Conservation (phyloP, 2,797 vertebrate species). For the Pseudochirops cupreus region DNA sequence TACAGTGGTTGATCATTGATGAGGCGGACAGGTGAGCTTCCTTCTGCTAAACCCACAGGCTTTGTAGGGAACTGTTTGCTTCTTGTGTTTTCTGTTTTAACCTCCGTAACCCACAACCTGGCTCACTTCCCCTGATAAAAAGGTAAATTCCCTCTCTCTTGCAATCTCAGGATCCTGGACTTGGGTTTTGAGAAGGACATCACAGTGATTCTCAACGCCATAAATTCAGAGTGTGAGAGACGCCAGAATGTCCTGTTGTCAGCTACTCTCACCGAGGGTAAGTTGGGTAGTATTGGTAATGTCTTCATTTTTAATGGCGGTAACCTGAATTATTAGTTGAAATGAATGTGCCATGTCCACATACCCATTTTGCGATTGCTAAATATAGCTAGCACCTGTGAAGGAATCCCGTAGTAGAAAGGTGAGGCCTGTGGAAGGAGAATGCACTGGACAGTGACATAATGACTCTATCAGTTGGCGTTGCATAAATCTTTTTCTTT, state of each 20-base stretch:
- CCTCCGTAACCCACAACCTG: neutral
- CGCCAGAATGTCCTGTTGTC: slow-evolving; percentile 95
- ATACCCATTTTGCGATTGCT: neutral
- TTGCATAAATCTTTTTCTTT: neutral
- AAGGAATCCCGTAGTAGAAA: neutral
- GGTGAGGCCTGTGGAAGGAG: neutral
- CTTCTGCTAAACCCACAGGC: neutral
- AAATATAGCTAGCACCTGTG: neutral
- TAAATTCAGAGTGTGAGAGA: slow-evolving; percentile 87
- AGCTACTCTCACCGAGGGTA: slow-evolving; percentile 93
- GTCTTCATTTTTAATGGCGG: slow-evolving; percentile 8
- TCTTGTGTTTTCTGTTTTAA: accelerated
- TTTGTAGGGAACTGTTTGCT: neutral
- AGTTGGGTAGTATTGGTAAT: neutral
- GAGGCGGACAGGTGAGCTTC: slow-evolving; percentile 94
- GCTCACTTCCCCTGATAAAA: accelerated
- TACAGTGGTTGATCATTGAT: slow-evolving; percentile 94
- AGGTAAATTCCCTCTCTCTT: slow-evolving; percentile 35
- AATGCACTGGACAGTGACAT: neutral
- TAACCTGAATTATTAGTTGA: neutral
- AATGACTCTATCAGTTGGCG: neutral
- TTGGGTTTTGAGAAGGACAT: slow-evolving; percentile 97
- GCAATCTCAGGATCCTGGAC: slow-evolving; percentile 90
- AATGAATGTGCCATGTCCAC: neutral
- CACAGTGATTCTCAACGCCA: slow-evolving; percentile 92